Base-by-base conservation (phyloP, 2,888 invertebrate genomes). In the Xylota sylvarum region DNA sequence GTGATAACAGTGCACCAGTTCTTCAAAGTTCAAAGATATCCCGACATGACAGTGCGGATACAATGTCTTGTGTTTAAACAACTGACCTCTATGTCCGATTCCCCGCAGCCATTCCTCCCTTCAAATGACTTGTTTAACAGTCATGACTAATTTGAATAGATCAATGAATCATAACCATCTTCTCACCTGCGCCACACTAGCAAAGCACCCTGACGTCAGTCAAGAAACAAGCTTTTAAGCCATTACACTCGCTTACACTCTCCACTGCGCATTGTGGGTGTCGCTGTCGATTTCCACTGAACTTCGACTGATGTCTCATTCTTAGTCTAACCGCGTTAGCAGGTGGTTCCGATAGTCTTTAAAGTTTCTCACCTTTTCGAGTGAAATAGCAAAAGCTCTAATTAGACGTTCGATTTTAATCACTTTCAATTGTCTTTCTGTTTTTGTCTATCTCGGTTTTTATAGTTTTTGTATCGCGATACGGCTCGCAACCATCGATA, bases 191-290 rank as follows among this genome's bases (percentile, higher is more conserved):
- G 23, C 30, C 17, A 35, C 27, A 35, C 27, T 43, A 30, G 55
- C 30, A 74, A 69, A 69, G 67, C 62, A 7, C 19, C 9, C 73
- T 62, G 84, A 80, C 70, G 65, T 74, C 73, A 85, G 35, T 32
- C 10, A 77, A 58, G 70, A 74, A 17, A 5, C 23, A 76, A 86
- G 86, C 86, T 86, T 86, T 86, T 40, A 86, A 86, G 72, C 81
- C 85, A 85, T 65, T 50, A 46, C 72, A 82, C 48, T 77, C 55
- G 81, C 76, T 85, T 76, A 81, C 46, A 65, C 56, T 52, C 7
- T 5, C 17, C 19, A 46, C 19, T 37, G 37, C 19, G 46, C 30
- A 46, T 43, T 64, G 81, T 77, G 58, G 76, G 67, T 73, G 76
- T 58, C 50, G 76, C 62, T 73, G 76, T 58, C 50, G 56, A 55